Evolutionary conservation across 1,140 invertebrate genomes (phyloP), one percentile per base, ranked within the genome.

Genomic region (Platyura marginata): DNA sequence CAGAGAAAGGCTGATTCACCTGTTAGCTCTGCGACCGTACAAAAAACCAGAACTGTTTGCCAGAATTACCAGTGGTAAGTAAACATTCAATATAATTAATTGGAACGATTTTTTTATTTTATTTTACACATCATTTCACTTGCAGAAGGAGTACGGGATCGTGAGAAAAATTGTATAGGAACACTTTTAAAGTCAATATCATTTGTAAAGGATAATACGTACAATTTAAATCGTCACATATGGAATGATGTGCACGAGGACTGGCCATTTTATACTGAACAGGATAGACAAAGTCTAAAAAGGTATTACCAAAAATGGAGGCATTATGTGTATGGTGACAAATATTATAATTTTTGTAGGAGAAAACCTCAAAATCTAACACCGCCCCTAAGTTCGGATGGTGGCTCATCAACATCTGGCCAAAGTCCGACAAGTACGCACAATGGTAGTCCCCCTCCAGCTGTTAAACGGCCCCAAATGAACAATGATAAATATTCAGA

Each of bases 171-270:
- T 53, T 60, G 74, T 52, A 69, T 88, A 49, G 77, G 71, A 53
- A 73, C 70, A 47, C 72, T 88, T 48, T 64, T 95, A 48, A 78
- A 77, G 48, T 77, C 81, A 57, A 77, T 94, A 44, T 77, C 84
- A 43, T 66, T 62, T 35, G 67, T 86, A 56, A 80, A 81, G 55
- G 85, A 92, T 61, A 93, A 93, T 65, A 77, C 76, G 48, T 94
- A 87, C 64, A 77, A 85, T 53, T 68, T 96, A 55, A 72, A 79
- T 40, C 77, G 81, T 51, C 74, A 81, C 52, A 68, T 86, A 46
- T 94, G 88, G 85, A 87, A 85, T 57, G 88, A 94, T 56, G 87
- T 96, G 38, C 78, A 84, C 51, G 81, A 88, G 53, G 87, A 94
- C 56, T 96, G 90, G 90, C 81, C 85, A 32, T 92, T 82, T 66